Base-by-base conservation (phyloP, 2,113 vertebrate genomes). In the Calyptommatus sinebrachiatus region DNA sequence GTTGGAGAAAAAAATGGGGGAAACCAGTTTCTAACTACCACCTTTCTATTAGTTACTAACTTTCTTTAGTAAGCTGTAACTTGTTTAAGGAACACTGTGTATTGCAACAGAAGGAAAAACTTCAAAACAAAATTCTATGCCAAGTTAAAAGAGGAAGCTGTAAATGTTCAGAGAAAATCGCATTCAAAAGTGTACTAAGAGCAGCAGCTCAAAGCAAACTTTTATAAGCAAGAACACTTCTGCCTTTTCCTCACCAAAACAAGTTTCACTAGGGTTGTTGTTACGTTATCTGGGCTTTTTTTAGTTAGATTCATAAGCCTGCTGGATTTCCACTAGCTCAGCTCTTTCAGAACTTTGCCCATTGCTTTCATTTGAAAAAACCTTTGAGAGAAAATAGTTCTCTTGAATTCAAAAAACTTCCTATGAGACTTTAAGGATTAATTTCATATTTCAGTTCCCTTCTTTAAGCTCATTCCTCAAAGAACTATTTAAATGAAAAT, bases 241-340 rank as follows among this genome's bases (percentile, higher is more conserved):
- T 46, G 60, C 65, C 65, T 81, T 66, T 31, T 20, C 28, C 53
- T 70, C 66, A 62, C 66, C 73, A 76, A 81, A 81, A 81, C 79
- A 81, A 70, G 73, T 68, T 70, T 63, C 53, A 12, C 65, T 60
- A 18, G 65, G 71, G 22, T 63, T 68, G 72, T 63, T 63, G 35
- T 69, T 81, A 6, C 45, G n/a, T 76, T 75, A 75, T 75, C 26
- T 75, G 50, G 68, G 72, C 53, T 75, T 69, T n/a, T 65, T n/a
- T 65, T 70, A 66, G 73, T 61, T 53, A 28, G 61, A 70, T 53
- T 70, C 35, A 46, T 26, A 21, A 2, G 12, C 70, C 28, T 81
- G 79, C 79, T 73, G 75, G 69, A 75, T 81, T 81, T 81, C 79
- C 79, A 81, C 53, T 81, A 41, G 57, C 57, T 70, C 50, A 75